Conservation (phyloP, 2,113 vertebrate genomes). For the Oreocharis arfaki region DNA sequence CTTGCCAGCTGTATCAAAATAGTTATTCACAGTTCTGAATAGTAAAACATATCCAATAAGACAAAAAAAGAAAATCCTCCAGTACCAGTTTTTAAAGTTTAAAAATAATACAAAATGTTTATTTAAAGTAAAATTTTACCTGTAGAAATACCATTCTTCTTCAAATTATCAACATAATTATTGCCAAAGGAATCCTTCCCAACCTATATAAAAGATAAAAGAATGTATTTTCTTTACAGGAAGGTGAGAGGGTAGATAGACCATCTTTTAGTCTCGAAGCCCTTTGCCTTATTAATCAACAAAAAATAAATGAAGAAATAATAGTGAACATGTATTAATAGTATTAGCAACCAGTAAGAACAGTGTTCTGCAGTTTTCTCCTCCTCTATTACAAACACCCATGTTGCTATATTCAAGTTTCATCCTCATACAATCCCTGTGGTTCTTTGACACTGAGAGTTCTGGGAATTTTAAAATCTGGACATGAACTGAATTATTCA, state of each 20-base stretch:
- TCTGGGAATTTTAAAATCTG: background rate
- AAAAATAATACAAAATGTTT: background rate
- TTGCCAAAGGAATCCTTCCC: slow-evolving; percentile 96
- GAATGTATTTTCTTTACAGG: background rate
- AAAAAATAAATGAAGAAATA: background rate
- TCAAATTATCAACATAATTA: slow-evolving; percentile 93
- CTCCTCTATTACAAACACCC: background rate
- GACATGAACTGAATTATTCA: background rate
- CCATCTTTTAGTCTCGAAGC: slow-evolving; percentile 12
- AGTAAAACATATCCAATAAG: background rate
- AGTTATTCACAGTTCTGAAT: background rate
- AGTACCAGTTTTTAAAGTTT: background rate
- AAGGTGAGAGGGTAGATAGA: background rate
- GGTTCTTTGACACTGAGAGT: background rate
- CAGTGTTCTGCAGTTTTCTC: background rate
- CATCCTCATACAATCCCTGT: background rate
- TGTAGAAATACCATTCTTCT: slow-evolving; percentile 87
- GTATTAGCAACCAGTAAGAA: background rate
- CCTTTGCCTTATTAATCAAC: background rate
- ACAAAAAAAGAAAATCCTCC: background rate
- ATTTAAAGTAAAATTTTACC: slow-evolving; percentile 74
- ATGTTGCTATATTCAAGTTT: background rate
- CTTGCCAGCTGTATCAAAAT: background rate
- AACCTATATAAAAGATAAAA: slow-evolving; percentile 80
- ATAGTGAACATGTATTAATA: background rate